These are phyloP conservation scores for Gobionotothen gibberifrons DNA, from an alignment of 2,797 vertebrate genomes.

Conservation along the genomic window DNA sequence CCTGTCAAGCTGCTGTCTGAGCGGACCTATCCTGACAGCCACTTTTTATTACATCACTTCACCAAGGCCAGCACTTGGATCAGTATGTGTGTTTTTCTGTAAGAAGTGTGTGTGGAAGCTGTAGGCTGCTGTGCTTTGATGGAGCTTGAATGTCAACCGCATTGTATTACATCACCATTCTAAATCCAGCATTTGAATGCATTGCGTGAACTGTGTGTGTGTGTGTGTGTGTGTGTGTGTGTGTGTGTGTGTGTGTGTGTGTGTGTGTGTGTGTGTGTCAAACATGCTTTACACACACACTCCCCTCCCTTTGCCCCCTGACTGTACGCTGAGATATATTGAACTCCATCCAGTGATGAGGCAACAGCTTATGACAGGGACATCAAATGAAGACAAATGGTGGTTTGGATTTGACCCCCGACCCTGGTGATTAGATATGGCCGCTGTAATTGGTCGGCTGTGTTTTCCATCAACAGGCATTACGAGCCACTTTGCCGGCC, in stretches of 20 bases:
- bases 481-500: conserved; percentile 60
- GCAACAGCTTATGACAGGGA: conserved; percentile 43
- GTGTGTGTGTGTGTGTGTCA: conserved; percentile 8
- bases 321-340: conserved; percentile 18
- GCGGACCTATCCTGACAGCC: conserved; percentile 22
- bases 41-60: conserved; percentile 38
- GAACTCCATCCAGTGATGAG: conserved; percentile 25
- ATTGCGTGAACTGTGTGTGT: neutral
- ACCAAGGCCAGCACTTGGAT: conserved; percentile 21
- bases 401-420: conserved; percentile 55
- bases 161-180: conserved; percentile 34
- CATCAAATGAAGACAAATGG: conserved; percentile 69
- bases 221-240: no score
- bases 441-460: conserved; percentile 72
- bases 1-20: conserved; percentile 57
- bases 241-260: neutral
- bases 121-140: neutral
- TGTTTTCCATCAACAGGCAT: conserved; percentile 79
- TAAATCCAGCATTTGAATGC: conserved; percentile 9
- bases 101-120: conserved; percentile 5
- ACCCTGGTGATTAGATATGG: conserved; percentile 77
- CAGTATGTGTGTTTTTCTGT: neutral
- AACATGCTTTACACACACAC: neutral
- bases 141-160: conserved; percentile 35
- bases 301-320: conserved; percentile 8